Evolutionary conservation across 2,888 invertebrate species (phyloP).

Genomic region (Hololepta plana): DNA sequence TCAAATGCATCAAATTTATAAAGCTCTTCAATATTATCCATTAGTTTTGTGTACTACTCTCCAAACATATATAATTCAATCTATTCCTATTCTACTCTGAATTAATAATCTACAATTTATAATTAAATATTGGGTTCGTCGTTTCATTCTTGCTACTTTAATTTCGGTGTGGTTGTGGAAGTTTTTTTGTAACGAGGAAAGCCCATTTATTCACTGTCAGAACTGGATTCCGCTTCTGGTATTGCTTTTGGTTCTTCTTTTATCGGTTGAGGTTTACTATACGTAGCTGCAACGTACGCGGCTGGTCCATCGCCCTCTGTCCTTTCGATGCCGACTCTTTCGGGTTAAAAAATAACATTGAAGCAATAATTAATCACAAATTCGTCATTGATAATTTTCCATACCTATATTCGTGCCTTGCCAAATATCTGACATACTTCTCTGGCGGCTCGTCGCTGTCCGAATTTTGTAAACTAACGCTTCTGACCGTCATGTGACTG

Average conservation of each 20-base stretch:
- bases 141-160: no score
- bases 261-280: conserved; percentile 25
- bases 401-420: conserved; percentile 87
- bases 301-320: conserved; percentile 54
- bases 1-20: no score
- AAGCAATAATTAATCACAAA: no score
- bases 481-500: conserved; percentile 89
- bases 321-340: conserved; percentile 76
- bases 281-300: conserved; percentile 47
- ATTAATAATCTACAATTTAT: no score
- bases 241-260: conserved; percentile 20
- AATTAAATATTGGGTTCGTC: no score
- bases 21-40: no score
- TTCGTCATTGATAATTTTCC: conserved; percentile 12
- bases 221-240: conserved; percentile 25
- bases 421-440: conserved; percentile 93
- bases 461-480: conserved; percentile 75
- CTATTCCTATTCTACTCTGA: no score
- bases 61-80: no score
- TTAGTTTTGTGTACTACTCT: no score
- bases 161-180: no score
- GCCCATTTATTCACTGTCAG: conserved; percentile 31
- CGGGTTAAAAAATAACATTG: no score
- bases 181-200: no score
- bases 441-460: conserved; percentile 85